A percentile compares a stretch with the other conserved stretches of the same genome.
These are phyloP conservation scores for Pseudococcus viburni DNA, from an alignment of 2,888 invertebrate genomes.

Conservation along the genomic window DNA sequence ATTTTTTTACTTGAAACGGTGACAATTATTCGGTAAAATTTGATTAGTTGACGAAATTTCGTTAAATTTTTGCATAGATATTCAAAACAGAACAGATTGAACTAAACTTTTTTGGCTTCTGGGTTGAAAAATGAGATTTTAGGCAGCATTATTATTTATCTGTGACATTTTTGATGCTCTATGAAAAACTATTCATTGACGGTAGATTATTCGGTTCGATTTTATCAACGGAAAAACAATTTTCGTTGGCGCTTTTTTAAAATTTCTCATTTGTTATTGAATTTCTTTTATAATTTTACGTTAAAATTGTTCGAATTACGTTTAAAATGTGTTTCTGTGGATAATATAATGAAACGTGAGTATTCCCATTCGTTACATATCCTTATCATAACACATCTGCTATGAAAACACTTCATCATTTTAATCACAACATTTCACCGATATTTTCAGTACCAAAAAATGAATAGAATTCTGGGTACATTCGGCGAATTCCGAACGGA, in stretches of 20 bases:
- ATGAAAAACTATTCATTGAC: not conserved
- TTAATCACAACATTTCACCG: not conserved
- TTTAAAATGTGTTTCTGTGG: not conserved
- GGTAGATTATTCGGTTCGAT: slow-evolving; percentile 11
- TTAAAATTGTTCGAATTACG: not conserved
- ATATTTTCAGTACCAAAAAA: slow-evolving; percentile 13
- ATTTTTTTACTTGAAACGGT: not conserved
- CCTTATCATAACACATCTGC: not conserved
- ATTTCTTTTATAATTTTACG: not conserved
- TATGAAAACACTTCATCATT: not conserved
- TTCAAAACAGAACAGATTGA: not conserved
- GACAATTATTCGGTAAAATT: not conserved
- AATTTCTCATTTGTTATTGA: not conserved
- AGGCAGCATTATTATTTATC: not conserved
- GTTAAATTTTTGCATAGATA: not conserved
- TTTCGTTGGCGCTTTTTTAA: slow-evolving; percentile 27
- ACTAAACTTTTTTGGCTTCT: not conserved
- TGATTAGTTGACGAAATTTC: not conserved
- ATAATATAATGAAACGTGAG: not conserved
- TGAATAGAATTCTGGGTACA: slow-evolving; percentile 51
- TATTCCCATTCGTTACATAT: not conserved
- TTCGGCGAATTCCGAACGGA: slow-evolving; percentile 53
- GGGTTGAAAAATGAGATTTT: not conserved
- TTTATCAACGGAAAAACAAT: slow-evolving; percentile 27
- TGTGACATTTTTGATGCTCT: not conserved